These are phyloP conservation scores for Chiroxiphia lanceolata DNA, from an alignment of 2,797 vertebrate species.

Conservation along the genomic window DNA sequence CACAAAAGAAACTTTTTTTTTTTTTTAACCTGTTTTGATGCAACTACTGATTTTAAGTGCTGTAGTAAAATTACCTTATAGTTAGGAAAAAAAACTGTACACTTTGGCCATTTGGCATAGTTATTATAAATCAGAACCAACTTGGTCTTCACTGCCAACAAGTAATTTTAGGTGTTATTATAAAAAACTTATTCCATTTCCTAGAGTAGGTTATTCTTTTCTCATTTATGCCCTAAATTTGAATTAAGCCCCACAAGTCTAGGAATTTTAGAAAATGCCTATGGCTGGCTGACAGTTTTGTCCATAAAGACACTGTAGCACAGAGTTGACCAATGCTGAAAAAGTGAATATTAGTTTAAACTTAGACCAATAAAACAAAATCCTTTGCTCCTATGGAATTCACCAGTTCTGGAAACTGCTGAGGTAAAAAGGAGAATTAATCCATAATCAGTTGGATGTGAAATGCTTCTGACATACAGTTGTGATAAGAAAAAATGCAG, in stretches of 20 bases:
- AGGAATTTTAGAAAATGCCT: not conserved
- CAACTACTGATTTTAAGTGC: not conserved
- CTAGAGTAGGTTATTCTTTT: not conserved
- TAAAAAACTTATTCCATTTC: not conserved
- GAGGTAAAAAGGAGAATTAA: not conserved
- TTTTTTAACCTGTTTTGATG: not conserved
- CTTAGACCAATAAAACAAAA: not conserved
- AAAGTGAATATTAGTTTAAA: not conserved
- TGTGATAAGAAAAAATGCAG: not conserved
- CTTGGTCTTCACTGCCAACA: not conserved
- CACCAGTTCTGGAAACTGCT: not conserved
- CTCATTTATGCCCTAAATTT: not conserved
- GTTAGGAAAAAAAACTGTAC: not conserved
- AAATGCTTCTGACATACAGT: not conserved
- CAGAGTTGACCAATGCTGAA: not conserved
- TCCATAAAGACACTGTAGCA: not conserved
- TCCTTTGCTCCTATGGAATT: not conserved
- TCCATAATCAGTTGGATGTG: not conserved
- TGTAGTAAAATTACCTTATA: not conserved
- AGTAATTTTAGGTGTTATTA: not conserved
- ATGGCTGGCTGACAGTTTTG: not conserved
- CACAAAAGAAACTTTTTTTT: not conserved
- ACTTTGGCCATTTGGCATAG: not conserved
- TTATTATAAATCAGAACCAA: not conserved
- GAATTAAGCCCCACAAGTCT: not conserved